Conservation (phyloP, 2,797 vertebrate species). For the Glyptemys insculpta region DNA sequence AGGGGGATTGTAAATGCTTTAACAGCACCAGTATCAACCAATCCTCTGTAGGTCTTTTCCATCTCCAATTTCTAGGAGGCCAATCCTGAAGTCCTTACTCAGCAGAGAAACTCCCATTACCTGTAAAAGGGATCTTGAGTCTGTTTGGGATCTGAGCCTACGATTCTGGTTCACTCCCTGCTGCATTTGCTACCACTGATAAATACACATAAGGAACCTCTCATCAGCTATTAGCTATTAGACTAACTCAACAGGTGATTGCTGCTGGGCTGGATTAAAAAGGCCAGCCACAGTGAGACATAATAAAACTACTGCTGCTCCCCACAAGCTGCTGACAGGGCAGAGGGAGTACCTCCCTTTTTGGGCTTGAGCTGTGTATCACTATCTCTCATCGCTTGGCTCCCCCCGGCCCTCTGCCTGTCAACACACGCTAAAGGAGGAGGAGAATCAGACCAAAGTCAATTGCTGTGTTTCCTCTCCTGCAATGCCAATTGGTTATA, state of each 20-base stretch:
- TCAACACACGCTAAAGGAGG: constrained; percentile 11
- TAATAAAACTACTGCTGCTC: background rate
- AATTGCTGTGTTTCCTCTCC: background rate
- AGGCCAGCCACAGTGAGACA: background rate
- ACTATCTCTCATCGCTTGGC: background rate
- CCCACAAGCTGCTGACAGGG: background rate
- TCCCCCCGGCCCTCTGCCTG: background rate
- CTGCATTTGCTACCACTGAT: too few relatives aligned
- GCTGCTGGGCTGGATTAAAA: background rate
- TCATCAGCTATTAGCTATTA: too few relatives aligned
- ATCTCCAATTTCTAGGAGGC: too few relatives aligned
- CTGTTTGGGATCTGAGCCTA: too few relatives aligned
- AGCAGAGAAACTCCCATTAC: too few relatives aligned
- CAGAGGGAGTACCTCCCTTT: background rate
- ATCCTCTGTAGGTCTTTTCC: too few relatives aligned
- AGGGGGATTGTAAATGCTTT: too few relatives aligned
- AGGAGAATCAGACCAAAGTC: background rate
- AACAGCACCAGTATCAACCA: too few relatives aligned
- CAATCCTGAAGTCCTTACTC: too few relatives aligned
- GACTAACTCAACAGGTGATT: background rate
- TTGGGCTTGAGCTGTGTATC: background rate
- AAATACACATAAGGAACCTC: background rate
- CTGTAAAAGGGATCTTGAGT: too few relatives aligned
- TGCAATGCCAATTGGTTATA: constrained; percentile 10
- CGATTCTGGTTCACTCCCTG: too few relatives aligned